Evolutionary conservation across 2,888 invertebrate genomes (phyloP).

Genomic region (Meta bourneti): DNA sequence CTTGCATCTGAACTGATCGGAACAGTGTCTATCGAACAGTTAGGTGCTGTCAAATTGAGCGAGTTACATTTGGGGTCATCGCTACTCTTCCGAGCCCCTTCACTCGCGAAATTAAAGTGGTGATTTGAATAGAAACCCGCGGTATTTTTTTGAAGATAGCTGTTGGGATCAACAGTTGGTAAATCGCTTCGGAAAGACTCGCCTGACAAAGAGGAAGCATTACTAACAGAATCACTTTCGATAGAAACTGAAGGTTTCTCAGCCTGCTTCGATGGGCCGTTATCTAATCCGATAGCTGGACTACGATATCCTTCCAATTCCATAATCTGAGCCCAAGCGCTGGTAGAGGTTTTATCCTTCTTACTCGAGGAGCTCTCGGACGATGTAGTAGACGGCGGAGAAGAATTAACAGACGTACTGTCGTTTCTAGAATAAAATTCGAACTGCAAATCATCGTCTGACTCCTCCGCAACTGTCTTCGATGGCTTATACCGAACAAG

Average conservation of each 20-base stretch:
- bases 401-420: neutral
- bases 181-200: constrained; percentile 29
- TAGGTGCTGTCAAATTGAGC: neutral
- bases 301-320: constrained; percentile 73
- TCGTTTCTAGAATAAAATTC: constrained; percentile 42
- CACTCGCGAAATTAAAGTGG: neutral
- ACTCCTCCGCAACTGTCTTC: neutral
- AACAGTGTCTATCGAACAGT: neutral
- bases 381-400: constrained; percentile 27
- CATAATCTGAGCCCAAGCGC: constrained; percentile 76
- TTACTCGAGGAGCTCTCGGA: constrained; percentile 34
- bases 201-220: neutral
- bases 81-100: neutral
- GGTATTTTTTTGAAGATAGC: neutral
- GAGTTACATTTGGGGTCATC: neutral
- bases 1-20: neutral
- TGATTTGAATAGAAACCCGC: neutral
- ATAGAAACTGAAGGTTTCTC: neutral
- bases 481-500: constrained; percentile 66
- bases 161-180: neutral
- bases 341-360: constrained; percentile 57
- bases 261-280: constrained; percentile 6
- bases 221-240: constrained; percentile 32
- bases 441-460: constrained; percentile 46
- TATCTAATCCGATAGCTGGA: constrained; percentile 72